Evolutionary conservation across 2,797 vertebrate genomes (phyloP).

Genomic region (Schizopygopsis malacanthus): DNA sequence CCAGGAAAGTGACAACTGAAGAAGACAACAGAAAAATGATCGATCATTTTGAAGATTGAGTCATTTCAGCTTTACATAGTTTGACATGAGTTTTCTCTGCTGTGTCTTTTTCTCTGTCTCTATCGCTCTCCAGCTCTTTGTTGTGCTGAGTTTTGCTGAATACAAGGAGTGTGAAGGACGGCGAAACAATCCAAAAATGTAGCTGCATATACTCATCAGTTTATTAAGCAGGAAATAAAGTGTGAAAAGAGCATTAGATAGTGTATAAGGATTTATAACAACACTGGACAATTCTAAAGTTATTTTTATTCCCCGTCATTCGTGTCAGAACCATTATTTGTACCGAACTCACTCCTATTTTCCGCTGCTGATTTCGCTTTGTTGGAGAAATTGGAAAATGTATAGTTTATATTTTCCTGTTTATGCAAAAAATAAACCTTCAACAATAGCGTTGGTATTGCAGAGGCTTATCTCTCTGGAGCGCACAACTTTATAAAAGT

Average conservation of each 20-base stretch:
- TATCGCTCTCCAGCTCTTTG: conserved; percentile 15
- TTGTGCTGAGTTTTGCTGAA: conserved; percentile 16
- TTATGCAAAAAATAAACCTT: conserved; percentile 12
- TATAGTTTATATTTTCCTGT: neutral
- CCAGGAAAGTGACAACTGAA: conserved; percentile 52
- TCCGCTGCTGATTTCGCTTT: neutral
- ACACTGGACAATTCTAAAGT: neutral
- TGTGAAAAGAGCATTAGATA: conserved; percentile 1
- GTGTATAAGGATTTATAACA: neutral
- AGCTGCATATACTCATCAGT: neutral
- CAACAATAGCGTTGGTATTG: conserved; percentile 5
- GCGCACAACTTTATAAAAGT: conserved; percentile 8
- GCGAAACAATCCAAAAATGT: neutral
- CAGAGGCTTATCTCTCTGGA: conserved; percentile 13
- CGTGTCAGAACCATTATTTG: neutral
- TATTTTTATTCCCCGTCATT: neutral
- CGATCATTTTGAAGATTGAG: conserved; percentile 45
- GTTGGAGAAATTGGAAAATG: conserved; percentile 12
- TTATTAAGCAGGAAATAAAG: conserved; percentile 21
- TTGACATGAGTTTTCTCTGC: conserved; percentile 16
- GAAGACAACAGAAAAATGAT: conserved; percentile 45
- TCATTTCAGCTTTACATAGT: conserved; percentile 39
- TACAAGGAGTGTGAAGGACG: neutral
- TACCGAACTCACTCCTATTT: neutral
- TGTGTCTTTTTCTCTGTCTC: conserved; percentile 13